A percentile compares a stretch with the other conserved stretches of the same genome.
These are phyloP conservation scores for Melanchra persicariae DNA, from an alignment of 2,888 invertebrate genomes.

Conservation along the genomic window DNA sequence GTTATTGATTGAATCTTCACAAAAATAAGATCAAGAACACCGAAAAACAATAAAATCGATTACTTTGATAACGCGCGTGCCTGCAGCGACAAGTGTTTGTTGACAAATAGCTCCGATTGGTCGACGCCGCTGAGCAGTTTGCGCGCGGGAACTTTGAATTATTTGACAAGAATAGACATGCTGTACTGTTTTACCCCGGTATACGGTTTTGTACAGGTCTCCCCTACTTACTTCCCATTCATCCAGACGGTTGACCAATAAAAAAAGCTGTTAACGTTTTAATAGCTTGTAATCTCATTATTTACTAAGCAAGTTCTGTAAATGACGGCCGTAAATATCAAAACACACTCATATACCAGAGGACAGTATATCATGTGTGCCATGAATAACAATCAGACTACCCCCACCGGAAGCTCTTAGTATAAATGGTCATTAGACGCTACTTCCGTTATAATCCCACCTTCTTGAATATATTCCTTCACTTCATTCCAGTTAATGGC, in stretches of 20 bases:
- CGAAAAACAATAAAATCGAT: too few species aligned
- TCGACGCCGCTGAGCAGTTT: too few species aligned
- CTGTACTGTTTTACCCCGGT: too few species aligned
- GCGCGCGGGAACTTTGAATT: too few species aligned
- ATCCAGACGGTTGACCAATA: conserved; percentile 51
- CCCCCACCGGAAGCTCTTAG: conserved; percentile 76
- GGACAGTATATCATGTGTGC: conserved; percentile 69
- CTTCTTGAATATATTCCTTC: conserved; percentile 70
- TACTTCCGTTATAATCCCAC: conserved; percentile 79
- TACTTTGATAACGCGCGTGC: too few species aligned
- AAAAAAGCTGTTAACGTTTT: conserved; percentile 67
- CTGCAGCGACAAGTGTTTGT: too few species aligned
- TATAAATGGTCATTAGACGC: conserved; percentile 72
- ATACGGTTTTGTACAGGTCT: too few species aligned
- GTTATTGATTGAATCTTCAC: too few species aligned
- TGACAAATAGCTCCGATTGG: too few species aligned
- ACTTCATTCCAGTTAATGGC: conserved; percentile 69
- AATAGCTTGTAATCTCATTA: conserved; percentile 72
- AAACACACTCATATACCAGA: conserved; percentile 65
- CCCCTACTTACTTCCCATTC: conserved; percentile 42
- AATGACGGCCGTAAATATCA: conserved; percentile 69
- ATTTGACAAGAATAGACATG: too few species aligned
- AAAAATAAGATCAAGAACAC: too few species aligned
- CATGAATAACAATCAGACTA: conserved; percentile 78
- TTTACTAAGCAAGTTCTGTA: conserved; percentile 72